Conservation (phyloP, 2,113 vertebrate species). For the Progne subis region DNA sequence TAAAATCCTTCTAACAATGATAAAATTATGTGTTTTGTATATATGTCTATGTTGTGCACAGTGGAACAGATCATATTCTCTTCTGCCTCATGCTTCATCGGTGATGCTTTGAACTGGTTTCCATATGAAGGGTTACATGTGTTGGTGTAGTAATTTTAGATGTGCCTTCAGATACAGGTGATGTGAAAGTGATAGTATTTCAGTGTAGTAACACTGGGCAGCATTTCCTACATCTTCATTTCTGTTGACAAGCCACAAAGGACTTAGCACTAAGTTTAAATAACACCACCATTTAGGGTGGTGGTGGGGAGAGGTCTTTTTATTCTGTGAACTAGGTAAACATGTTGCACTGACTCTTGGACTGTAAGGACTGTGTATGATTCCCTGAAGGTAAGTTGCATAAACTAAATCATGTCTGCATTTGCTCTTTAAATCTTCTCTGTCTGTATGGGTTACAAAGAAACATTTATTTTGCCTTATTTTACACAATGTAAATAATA, state of each 20-base stretch:
- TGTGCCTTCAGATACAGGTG: background rate
- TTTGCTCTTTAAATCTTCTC: constrained; percentile 22
- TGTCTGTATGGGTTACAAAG: background rate
- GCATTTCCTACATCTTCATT: background rate
- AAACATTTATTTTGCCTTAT: constrained; percentile 28
- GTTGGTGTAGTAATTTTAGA: background rate
- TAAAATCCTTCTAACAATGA: background rate
- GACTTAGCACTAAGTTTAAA: background rate
- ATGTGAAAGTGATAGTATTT: background rate
- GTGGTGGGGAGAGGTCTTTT: background rate
- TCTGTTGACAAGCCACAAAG: background rate
- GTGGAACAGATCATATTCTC: background rate
- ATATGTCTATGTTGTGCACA: background rate
- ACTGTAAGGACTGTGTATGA: background rate
- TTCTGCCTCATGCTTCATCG: background rate
- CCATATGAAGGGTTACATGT: background rate
- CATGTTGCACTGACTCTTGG: background rate
- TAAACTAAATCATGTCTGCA: background rate
- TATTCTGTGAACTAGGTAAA: background rate
- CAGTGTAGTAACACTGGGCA: background rate
- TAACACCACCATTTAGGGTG: background rate
- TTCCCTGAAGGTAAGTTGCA: background rate
- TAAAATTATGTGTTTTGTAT: background rate
- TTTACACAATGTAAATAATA: background rate
- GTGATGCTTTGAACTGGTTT: background rate